phyloP scores from a whole-genome alignment of 2,888 invertebrate species.

The Anagyrus pseudococci region DNA sequence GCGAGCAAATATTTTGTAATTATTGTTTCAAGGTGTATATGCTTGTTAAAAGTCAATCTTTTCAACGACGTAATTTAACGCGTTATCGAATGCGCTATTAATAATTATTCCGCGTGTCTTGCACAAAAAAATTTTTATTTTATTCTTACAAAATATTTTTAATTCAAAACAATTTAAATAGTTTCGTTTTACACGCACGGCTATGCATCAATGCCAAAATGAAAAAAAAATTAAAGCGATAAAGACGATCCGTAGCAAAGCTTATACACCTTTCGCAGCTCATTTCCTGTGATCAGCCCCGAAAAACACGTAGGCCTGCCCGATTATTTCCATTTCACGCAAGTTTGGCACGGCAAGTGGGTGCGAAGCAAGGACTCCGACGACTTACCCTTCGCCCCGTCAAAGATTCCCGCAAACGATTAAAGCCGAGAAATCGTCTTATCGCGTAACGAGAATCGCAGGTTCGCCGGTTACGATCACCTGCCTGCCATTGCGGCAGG shows the following conservation, averaged over 20 bases:
- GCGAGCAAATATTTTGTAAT: not conserved
- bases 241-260: no score
- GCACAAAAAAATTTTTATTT: not conserved
- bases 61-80: no score
- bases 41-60: no score
- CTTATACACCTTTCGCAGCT: no score
- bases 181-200: no score
- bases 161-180: no score
- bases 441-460: slow-evolving; percentile 19
- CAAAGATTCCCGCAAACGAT: no score
- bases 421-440: not conserved
- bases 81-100: not conserved
- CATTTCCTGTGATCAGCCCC: not conserved
- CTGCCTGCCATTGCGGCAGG: slow-evolving; percentile 36
- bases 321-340: not conserved
- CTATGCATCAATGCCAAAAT: no score
- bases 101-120: not conserved
- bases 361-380: not conserved
- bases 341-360: no score
- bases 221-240: no score
- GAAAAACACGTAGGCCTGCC: not conserved
- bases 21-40: not conserved
- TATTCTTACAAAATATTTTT: not conserved
- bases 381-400: no score
- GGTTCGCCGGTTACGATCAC: slow-evolving; percentile 37